phyloP scores from a whole-genome alignment of 1,140 invertebrate genomes.

The Magallana gigas region DNA sequence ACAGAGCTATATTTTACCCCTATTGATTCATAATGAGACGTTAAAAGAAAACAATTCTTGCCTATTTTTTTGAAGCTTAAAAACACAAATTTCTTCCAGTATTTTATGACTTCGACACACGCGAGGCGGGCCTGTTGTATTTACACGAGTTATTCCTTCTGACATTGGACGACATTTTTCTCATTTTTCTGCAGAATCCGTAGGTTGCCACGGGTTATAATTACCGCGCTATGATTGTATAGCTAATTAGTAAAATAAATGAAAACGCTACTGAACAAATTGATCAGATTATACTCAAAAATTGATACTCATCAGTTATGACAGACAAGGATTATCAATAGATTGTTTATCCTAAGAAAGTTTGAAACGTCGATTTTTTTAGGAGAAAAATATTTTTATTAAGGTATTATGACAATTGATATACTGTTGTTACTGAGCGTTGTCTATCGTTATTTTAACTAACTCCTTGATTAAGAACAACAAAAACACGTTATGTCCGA shows the following conservation, averaged over 20 bases:
- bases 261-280: not conserved
- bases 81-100: slow-evolving; percentile 3
- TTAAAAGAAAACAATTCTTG: not conserved
- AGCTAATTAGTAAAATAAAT: not conserved
- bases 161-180: slow-evolving; percentile 10
- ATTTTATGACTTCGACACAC: slow-evolving; percentile 24
- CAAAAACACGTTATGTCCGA: too few relatives aligned
- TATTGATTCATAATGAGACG: not conserved
- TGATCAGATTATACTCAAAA: too few relatives aligned
- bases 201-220: not conserved
- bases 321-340: too few relatives aligned
- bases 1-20: not conserved
- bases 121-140: not conserved
- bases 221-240: not conserved
- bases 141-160: not conserved
- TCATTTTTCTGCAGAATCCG: not conserved
- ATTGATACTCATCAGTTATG: not conserved
- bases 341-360: too few relatives aligned
- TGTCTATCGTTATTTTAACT: too few relatives aligned
- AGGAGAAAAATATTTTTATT: too few relatives aligned
- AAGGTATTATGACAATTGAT: too few relatives aligned
- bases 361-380: too few relatives aligned
- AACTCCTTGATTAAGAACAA: too few relatives aligned
- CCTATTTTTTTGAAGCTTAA: not conserved
- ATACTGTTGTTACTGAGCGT: too few relatives aligned